Base-by-base conservation (phyloP, 2,888 invertebrate species). In the Zaprionus bogoriensis region DNA sequence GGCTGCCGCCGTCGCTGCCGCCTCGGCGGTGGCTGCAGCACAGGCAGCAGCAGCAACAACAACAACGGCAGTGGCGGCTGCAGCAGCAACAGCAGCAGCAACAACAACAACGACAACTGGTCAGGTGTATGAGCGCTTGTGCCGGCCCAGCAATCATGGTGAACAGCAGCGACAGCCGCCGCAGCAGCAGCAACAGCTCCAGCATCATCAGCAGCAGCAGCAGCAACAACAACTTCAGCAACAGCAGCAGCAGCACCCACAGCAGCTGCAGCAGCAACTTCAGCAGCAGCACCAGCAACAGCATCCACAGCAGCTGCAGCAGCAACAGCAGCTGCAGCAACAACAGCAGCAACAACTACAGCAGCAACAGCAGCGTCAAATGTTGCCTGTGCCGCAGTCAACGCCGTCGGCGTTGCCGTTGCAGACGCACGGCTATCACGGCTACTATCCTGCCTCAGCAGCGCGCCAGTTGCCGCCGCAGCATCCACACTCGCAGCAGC, bases 1-100 rank as follows among this genome's bases (percentile, higher is more conserved):
- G 59, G 53, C 82, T 61, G 71, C 81, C 66, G 53, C 80, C 61
- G 74, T 77, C 62, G 61, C 70, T 54, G 44, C 74, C 62, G 46
- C 75, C 70, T 36, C 74, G 52, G 7, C 77, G 45, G 50, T 68
- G 45, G 45, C 77, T 59, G 27, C 71, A 47, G 28, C 63, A 25
- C 25, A 67, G 9, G 41, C 67, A 27, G 38, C 57, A 42, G 23
- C 61, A 23, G 27, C 51, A n/a, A 44, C 41, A 46, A 17, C 63
- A 48, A 12, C 65, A 2, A 5, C 44, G n/a, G 20, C 58, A 38
- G n/a, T 38, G 17, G 7, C 51, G 19, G 25, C 58, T 28, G 4
- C 51, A 57, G 20, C 69, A 70, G 62, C 74, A 69, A 19, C 67
- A 61, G 46, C 60, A 76, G 66, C 80, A 77, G 39, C 77, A 83